phyloP scores from a whole-genome alignment of 2,888 invertebrate species.

The Tineola bisselliella region DNA sequence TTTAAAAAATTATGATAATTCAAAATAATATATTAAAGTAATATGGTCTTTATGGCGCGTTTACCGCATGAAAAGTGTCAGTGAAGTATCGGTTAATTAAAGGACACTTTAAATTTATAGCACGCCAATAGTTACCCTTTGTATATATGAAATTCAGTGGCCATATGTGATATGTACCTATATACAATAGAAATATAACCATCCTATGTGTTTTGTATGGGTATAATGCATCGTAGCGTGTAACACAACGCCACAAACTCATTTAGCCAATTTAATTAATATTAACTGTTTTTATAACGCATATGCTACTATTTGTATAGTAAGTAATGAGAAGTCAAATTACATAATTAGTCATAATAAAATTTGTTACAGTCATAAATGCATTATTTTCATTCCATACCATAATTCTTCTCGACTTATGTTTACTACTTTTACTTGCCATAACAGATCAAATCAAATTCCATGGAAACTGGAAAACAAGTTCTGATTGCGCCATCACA shows the following conservation, averaged over 20 bases:
- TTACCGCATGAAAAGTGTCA: too few species aligned
- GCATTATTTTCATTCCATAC: background rate
- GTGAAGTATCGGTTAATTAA: too few species aligned
- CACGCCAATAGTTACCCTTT: background rate
- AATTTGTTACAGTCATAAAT: background rate
- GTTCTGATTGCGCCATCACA: conserved; percentile 3
- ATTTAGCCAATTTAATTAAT: background rate
- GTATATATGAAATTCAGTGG: background rate
- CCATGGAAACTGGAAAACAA: conserved; percentile 8
- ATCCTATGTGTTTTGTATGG: background rate
- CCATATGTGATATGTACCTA: background rate
- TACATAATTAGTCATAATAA: too few species aligned
- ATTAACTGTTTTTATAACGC: too few species aligned
- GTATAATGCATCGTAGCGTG: background rate
- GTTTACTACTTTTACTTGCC: background rate
- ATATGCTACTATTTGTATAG: too few species aligned
- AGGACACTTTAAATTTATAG: background rate
- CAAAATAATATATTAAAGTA: too few species aligned
- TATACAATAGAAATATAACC: background rate
- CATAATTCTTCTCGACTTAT: background rate
- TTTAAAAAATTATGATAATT: too few species aligned
- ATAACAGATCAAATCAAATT: conserved; percentile 3
- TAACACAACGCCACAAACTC: background rate
- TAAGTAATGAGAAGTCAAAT: too few species aligned
- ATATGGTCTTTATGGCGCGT: too few species aligned